Evolutionary conservation across 2,113 vertebrate genomes (phyloP).

Genomic region (Pteruthius melanotis): DNA sequence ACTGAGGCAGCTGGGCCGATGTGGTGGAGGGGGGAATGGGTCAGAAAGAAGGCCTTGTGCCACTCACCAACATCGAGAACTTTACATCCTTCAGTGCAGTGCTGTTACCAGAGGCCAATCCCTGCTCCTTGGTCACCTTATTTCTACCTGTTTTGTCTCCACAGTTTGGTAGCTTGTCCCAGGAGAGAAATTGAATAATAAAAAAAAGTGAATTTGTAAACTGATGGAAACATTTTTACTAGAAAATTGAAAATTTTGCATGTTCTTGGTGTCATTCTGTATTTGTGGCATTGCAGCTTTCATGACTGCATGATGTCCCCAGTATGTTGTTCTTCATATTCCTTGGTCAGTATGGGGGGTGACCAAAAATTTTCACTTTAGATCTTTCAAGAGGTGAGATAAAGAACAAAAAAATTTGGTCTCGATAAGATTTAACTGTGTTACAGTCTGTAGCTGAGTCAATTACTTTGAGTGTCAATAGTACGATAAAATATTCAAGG

Average conservation of each 20-base stretch:
- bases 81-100: background rate
- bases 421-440: background rate
- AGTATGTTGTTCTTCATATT: background rate
- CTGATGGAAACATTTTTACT: background rate
- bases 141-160: background rate
- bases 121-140: background rate
- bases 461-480: background rate
- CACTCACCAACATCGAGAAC: rapidly evolving
- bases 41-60: background rate
- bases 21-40: background rate
- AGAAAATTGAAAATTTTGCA: background rate
- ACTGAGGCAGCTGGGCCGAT: background rate
- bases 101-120: background rate
- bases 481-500: background rate
- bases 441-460: background rate
- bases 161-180: background rate
- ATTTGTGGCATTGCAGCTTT: background rate
- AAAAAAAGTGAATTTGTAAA: background rate
- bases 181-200: background rate
- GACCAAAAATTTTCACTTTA: background rate
- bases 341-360: background rate
- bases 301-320: background rate
- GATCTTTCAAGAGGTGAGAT: background rate
- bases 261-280: background rate
- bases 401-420: background rate